These are phyloP conservation scores for Falco columbarius DNA, from an alignment of 2,797 vertebrate species.

Conservation along the genomic window DNA sequence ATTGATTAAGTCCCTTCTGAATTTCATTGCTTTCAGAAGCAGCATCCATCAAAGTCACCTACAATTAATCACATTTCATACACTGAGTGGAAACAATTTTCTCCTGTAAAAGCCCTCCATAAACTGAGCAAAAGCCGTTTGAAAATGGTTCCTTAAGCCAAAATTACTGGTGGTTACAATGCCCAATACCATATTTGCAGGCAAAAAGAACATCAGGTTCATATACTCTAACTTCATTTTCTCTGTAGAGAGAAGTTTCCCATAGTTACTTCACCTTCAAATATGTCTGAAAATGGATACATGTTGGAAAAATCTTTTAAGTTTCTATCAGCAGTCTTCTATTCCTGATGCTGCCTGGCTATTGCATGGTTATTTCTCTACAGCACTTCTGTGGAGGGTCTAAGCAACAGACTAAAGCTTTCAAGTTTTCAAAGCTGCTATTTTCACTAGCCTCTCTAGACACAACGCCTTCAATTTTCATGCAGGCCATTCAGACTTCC, in stretches of 20 bases:
- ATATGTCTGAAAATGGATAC: background rate
- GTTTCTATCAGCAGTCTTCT: background rate
- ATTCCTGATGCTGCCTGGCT: background rate
- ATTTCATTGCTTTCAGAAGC: slow-evolving; percentile 4
- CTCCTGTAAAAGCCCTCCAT: background rate
- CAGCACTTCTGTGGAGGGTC: background rate
- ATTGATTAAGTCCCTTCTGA: background rate
- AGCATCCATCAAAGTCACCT: slow-evolving; percentile 8
- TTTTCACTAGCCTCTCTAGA: background rate
- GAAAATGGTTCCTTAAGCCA: background rate
- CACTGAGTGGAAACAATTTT: background rate
- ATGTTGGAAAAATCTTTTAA: background rate
- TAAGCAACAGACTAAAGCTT: background rate
- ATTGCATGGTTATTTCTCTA: background rate
- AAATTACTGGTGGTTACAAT: background rate
- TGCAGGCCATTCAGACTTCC: background rate
- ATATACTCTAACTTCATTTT: background rate
- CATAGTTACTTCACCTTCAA: background rate
- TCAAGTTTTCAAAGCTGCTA: background rate
- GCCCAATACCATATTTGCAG: background rate
- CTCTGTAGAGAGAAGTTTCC: background rate
- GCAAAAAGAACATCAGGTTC: background rate
- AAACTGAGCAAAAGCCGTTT: background rate
- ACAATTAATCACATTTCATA: slow-evolving; percentile 17
- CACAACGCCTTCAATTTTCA: background rate